Base-by-base conservation (phyloP, 2,797 vertebrate species). In the Fistularia tabacaria region DNA sequence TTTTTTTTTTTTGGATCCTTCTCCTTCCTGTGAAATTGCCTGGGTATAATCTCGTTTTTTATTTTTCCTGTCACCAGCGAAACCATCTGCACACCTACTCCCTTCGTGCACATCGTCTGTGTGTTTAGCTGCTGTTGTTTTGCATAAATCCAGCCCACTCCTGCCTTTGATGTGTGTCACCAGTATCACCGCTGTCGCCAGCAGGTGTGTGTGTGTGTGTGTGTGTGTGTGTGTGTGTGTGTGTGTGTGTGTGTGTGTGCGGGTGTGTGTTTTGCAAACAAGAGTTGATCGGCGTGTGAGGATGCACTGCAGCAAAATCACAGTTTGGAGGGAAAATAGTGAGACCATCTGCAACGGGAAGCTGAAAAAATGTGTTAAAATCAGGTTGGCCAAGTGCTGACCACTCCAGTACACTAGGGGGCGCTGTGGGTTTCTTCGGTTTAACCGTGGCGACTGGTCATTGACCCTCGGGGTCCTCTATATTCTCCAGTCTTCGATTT, bases 61-160 rank as follows among this genome's bases (percentile, higher is more conserved):
- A 36, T 53, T 43, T 14, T 10, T 25, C 36, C 45, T 59, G 14
- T 57, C 57, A 55, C 42, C 46, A 36, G 46, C 45, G 49, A 64
- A 71, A n/a, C 57, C 71, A 59, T 72, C 59, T 61, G 50, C 69
- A 57, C 70, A n/a, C 81, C 75, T 62, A 67, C 77, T 66, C 52
- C 13, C 57, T 46, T 46, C 57, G 10, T 75, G 63, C 38, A 54
- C 46, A 56, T 25, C 9, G 62, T 75, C 62, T 66, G 46, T 70
- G 64, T 68, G 54, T 66, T 70, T 60, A 66, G 63, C 76, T 56
- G 59, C 57, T 62, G 67, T 47, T 73, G 46, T 56, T 74, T 68
- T 71, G 68, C 55, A 64, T 72, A 68, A 71, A 79, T 64, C 51
- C 72, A 67, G 54, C 79, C 71, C 72, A 74, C 72, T 62, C 57